Base-by-base conservation (phyloP, 2,888 invertebrate genomes). In the Osedax fenrisi region DNA sequence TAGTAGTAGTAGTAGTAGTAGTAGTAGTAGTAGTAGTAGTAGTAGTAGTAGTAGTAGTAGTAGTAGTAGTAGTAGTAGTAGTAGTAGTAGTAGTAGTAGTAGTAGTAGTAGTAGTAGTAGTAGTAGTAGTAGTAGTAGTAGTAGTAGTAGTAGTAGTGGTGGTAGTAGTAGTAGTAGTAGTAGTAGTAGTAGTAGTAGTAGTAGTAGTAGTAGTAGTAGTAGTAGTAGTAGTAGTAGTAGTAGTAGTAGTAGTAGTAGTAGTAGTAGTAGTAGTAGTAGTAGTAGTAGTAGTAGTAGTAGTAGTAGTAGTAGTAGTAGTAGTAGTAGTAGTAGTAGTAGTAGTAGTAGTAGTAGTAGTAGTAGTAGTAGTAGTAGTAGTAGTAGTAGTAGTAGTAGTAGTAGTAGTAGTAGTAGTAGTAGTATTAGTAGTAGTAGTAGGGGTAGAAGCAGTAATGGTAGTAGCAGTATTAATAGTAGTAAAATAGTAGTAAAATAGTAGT, bases 371-470 rank as follows among this genome's bases (percentile, higher is more conserved):
- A 73, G 71, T 73, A 73, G 73, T 73, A 73, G 72, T 73, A 73
- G 73, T 73, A 73, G 73, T 73, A 73, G 73, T 73, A 73, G 73
- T 73, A 73, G 73, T 73, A 73, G 73, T 73, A 73, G 73, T 73
- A 73, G 73, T 73, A 73, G 73, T 73, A 73, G 73, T 73, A 17
- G 41, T 41, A 41, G 41, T 41, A 41, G 41, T 41, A 41, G 41
- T 41, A 17, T 5, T 41, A 41, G 41, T 41, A 41, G 41, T 41
- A 41, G 41, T 41, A 17, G 41, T 41, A 41, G 5, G 5, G 17
- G 41, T 41, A 41, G 41, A 10, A 41, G 41, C 17, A 17, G 17
- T 41, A 41, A 41, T 41, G 41, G 41, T 41, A 73, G 73, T 73
- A 73, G 73, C 24, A 73, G 72, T 73, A 73, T 70, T 73, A 24